A percentile compares a stretch with the other conserved stretches of the same genome.
Evolutionary conservation across 2,888 invertebrate species (phyloP).

Genomic region (Scaptomyza cyrtandrae): DNA sequence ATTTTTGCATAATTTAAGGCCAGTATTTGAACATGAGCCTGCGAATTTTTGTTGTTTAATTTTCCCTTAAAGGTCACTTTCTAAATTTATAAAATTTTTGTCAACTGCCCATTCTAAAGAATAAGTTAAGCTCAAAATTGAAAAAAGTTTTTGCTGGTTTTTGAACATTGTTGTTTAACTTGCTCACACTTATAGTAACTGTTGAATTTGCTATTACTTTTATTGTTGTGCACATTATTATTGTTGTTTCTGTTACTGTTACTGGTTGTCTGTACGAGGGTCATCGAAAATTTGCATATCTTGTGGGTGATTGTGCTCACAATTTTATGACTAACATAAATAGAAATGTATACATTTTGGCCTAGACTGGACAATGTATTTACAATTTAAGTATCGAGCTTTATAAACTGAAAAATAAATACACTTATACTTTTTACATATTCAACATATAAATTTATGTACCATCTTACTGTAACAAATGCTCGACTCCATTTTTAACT

Average conservation of each 20-base stretch:
- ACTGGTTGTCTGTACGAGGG: neutral
- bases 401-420: too few species aligned
- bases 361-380: constrained; percentile 8
- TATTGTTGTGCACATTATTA: neutral
- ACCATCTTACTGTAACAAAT: too few species aligned
- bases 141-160: constrained; percentile 47
- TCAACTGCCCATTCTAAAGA: too few species aligned
- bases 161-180: constrained; percentile 26
- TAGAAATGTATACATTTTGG: constrained; percentile 54
- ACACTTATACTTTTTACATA: too few species aligned
- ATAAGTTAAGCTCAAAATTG: too few species aligned
- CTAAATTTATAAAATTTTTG: too few species aligned
- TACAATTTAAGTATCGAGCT: neutral
- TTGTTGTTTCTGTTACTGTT: neutral
- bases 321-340: constrained; percentile 39
- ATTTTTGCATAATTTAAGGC: constrained; percentile 61
- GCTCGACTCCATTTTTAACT: too few species aligned
- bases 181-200: constrained; percentile 2
- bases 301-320: neutral
- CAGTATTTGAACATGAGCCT: constrained; percentile 21
- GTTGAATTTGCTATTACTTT: neutral
- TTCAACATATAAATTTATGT: too few species aligned
- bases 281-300: constrained; percentile 46
- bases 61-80: too few species aligned
- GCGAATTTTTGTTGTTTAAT: too few species aligned